These are phyloP conservation scores for Australoheros facetus DNA, from an alignment of 2,797 vertebrate species.

Conservation along the genomic window DNA sequence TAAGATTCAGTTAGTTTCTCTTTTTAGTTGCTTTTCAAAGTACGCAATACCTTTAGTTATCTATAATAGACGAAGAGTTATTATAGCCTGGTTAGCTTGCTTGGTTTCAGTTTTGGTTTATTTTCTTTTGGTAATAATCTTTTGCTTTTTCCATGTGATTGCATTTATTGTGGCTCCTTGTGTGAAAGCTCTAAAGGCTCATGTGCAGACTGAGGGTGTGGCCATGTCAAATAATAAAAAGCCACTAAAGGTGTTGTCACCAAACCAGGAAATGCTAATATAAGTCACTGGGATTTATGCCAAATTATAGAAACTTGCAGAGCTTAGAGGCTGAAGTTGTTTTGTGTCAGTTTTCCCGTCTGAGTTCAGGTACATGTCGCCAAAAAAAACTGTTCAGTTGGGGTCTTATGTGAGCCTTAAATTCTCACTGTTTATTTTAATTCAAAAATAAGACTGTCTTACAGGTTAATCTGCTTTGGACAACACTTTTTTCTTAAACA, in stretches of 20 bases:
- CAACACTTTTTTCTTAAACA: neutral
- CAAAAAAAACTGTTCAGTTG: neutral
- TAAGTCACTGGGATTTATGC: neutral
- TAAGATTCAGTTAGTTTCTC: neutral
- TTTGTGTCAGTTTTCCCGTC: neutral
- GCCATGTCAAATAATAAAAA: slow-evolving; percentile 40
- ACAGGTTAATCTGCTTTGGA: neutral
- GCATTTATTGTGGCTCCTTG: neutral
- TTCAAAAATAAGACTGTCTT: neutral
- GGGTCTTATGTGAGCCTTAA: neutral
- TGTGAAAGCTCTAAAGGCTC: neutral
- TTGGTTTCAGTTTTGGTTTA: neutral
- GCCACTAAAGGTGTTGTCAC: slow-evolving; percentile 47
- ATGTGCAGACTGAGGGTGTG: slow-evolving; percentile 39
- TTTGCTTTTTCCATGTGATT: neutral
- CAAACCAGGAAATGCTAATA: slow-evolving; percentile 14
- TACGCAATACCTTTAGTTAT: neutral
- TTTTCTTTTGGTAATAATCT: neutral
- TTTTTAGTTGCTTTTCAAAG: neutral
- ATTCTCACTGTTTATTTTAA: neutral
- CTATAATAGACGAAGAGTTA: neutral
- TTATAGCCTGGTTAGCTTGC: no score
- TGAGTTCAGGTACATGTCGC: neutral
- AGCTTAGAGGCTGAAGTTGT: neutral
- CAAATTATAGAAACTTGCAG: neutral